Base-by-base conservation (phyloP, 2,113 vertebrate species). In the Zapornia atra region DNA sequence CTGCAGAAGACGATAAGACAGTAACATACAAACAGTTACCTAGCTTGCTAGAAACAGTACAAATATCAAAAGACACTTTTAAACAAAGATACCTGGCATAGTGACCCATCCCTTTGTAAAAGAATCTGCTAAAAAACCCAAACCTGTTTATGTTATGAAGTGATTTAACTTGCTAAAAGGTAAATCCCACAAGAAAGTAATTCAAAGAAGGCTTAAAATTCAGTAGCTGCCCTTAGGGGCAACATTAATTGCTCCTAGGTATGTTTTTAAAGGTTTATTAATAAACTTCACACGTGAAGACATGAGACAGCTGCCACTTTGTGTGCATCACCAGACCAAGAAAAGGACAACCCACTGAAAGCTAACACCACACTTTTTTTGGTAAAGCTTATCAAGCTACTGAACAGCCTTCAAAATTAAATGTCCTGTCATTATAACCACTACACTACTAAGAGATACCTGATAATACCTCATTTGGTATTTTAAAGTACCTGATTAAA, bases 181-280 rank as follows among this genome's bases (percentile, higher is more conserved):
- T 15, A 79, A 82, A 73, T 56, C 34, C 18, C 7, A 10, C 36
- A 72, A 82, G 80, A 84, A 94, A 31, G 31, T 65, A 0, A 78
- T 29, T 50, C 29, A 51, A 82, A 72, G 16, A 60, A 1, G 15
- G 66, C 13, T 42, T 56, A 44, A 71, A 93, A 82, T 53, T 34
- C 60, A 88, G 34, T 61, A 92, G 25, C 31, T 88, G 34, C 56
- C 66, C 17, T 94, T 89, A 77, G 2, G 2, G 69, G 57, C 59
- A 85, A 48, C 25, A 57, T 72, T 80, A 95, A 17, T 76, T 92
- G 73, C 84, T 82, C 50, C 56, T 82, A 90, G 72, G 65, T 68
- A 84, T 83, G 51, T 61, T 96, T 97, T 96, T 84, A 96, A 93
- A 86, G 66, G 78, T 94, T 77, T 88, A 86, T 92, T 96, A 96